These are phyloP conservation scores for Achlya flavicornis DNA, from an alignment of 2,888 invertebrate species.

Conservation along the genomic window DNA sequence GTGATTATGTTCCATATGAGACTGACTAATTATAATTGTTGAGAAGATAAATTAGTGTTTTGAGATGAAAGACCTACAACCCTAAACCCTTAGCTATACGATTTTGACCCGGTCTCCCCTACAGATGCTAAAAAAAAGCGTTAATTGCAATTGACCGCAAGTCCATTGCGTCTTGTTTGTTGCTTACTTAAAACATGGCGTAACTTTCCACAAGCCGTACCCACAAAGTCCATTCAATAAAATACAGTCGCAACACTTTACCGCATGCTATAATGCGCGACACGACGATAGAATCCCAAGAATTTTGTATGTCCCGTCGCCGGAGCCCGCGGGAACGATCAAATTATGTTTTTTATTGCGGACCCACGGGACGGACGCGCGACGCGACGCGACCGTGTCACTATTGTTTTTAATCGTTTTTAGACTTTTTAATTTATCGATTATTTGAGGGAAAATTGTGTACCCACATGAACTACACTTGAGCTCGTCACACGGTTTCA, in stretches of 20 bases:
- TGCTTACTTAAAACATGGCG: neutral
- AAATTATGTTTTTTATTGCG: slow-evolving; percentile 40
- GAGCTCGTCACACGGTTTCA: neutral
- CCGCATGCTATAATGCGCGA: slow-evolving; percentile 12
- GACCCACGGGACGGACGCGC: neutral
- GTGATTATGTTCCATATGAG: too few relatives aligned
- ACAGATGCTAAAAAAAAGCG: too few relatives aligned
- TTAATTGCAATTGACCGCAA: too few relatives aligned
- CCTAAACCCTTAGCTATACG: too few relatives aligned
- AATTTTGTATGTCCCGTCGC: slow-evolving; percentile 29
- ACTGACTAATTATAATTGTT: too few relatives aligned
- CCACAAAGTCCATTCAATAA: neutral
- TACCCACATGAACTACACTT: neutral
- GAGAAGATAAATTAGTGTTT: too few relatives aligned
- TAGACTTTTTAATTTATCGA: neutral
- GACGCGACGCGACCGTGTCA: neutral
- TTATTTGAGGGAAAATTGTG: neutral
- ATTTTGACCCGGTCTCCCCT: too few relatives aligned
- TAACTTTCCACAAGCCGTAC: neutral
- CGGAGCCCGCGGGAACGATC: slow-evolving; percentile 32
- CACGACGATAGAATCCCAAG: slow-evolving; percentile 34
- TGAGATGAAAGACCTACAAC: too few relatives aligned
- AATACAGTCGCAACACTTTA: slow-evolving; percentile 26
- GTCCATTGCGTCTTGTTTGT: too few relatives aligned
- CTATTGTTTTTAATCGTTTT: slow-evolving; percentile 7